Evolutionary conservation across 2,888 invertebrate species (phyloP), one percentile per base, ranked within the genome.

Genomic region (Rhynchonema sp.): DNA sequence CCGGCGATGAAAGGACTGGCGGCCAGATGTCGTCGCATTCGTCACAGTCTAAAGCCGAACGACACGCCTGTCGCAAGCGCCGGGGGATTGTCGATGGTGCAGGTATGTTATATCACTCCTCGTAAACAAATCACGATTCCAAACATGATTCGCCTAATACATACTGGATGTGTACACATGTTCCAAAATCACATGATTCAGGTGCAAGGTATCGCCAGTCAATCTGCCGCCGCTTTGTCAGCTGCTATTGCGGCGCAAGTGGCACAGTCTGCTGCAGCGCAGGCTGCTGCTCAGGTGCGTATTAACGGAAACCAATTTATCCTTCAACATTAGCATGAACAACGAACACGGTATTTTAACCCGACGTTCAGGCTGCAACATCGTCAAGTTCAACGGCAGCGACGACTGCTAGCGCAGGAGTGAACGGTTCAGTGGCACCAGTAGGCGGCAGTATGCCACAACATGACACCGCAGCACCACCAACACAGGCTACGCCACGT

Each of bases 1-100:
- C 59, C 59, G 25, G 59, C 59, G 27, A 38, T 59, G n/a, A 59
- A 59, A 26, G 55, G 56, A 1, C n/a, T 59, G 46, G 59, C 59
- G 23, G 59, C 59, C 3, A 46, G 59, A 3, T 59, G 59, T 26
- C 46, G 59, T 1, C 59, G 59, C 59, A 59, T 59, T 17, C 3
- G 59, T 22, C 59, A 59, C 52, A 49, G 49, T 26, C 29, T 59
- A 20, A 59, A 59, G 30, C 57, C 57, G 49, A 30, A 20, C 56
- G 56, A 30, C 22, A 26, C 53, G 9, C n/a, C 53, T 13, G 23
- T 9, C n/a, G 23, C 53, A 23, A 23, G 6, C 53, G 23, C 53
- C 17, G 17, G 17, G 6, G 23, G 17, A 20, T 38, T 38, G 38
- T 38, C 38, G 13, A 38, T 38, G 38, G 38, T 38, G 38, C 38